Evolutionary conservation across 2,113 vertebrate species (phyloP), one percentile per base, ranked within the genome.

Genomic region (Ancistrus triradiatus): DNA sequence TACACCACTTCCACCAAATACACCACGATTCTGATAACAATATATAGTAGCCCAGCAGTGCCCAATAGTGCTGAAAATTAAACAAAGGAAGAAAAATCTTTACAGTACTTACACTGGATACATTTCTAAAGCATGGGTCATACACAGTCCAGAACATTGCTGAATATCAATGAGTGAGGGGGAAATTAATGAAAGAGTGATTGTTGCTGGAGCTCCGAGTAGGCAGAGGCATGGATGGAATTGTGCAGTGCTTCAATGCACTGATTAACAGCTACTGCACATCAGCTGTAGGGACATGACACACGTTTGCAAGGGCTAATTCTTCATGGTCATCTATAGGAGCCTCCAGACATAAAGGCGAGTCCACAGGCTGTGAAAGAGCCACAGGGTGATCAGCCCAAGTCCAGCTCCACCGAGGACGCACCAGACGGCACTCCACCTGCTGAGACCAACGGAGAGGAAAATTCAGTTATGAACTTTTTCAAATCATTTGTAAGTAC

Each of bases 381-480:
- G 70, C 63, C 78, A 59, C 53, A 81, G 19, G 73, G 60, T 5
- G 68, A 37, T 49, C 63, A 69, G 63, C 18, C 9, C 50, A 60
- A 68, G 22, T 65, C 58, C 17, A 10, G 43, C 58, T 71, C 65
- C 52, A 74, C 51, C 19, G 65, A 70, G 57, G 50, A 49, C 55
- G 68, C 77, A 48, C n/a, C 71, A 57, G 69, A 64, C 57, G 60
- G 53, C 59, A 14, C 38, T 33, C 53, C 64, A 21, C 59, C 68
- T 1, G 69, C 51, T 76, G 84, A 88, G n/a, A 24, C 25, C 78
- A 31, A 72, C 42, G 47, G 46, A 15, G 90, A 92, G 44, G 77
- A 86, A 40, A 86, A 83, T 63, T 57, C 91, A 87, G 81, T 97
- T 91, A 98, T 98, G 96, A 98, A 95, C 83, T 98, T 98, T 91